Evolutionary conservation across 2,888 invertebrate genomes (phyloP), one percentile per base, ranked within the genome.

Genomic region (Trachelus tabidus): DNA sequence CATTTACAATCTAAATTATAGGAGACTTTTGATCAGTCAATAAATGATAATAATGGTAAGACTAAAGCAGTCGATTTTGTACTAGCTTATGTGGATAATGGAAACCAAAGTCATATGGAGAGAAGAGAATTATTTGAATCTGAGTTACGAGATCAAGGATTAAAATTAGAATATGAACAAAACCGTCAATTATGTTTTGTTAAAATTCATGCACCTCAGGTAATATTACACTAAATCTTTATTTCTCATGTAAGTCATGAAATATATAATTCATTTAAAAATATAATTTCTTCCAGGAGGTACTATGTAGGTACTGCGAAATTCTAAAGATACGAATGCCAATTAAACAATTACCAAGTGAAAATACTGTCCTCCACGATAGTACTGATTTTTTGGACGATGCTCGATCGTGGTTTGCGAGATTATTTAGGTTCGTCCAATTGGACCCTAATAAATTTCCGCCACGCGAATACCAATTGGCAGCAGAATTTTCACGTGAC

Each of bases 251-350:
- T 11, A 40, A 69, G 40, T 73, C 68, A 23, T 15, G 12, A 9
- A 33, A 76, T 3, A 73, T 30, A 33, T 71, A 12, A 71, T 12
- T 71, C 31, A 71, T 30, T 30, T 71, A 3, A 40, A 40, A 40
- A 23, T 40, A 3, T 15, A 30, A 71, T 71, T 33, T 30, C 74
- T 81, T 81, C n/a, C 76, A 89, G 87, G 95, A 95, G 84, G 95
- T 96, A 1, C 90, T 96, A 33, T 93, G 94, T 79, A 93, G 95
- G 83, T 96, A 96, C 90, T 94, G 95, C 68, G 96, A 96, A 91
- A 94, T 96, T 81, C 93, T 96, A 85, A 96, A 96, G 90, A 92
- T 96, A 68, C 94, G 95, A 88, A 93, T 96, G 93, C 96, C 96
- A 73, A 95, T 96, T 90, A 96, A 94, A 92, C 82, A 83, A 33